These are phyloP conservation scores for Psophia crepitans DNA, from an alignment of 2,113 vertebrate genomes.

Conservation along the genomic window DNA sequence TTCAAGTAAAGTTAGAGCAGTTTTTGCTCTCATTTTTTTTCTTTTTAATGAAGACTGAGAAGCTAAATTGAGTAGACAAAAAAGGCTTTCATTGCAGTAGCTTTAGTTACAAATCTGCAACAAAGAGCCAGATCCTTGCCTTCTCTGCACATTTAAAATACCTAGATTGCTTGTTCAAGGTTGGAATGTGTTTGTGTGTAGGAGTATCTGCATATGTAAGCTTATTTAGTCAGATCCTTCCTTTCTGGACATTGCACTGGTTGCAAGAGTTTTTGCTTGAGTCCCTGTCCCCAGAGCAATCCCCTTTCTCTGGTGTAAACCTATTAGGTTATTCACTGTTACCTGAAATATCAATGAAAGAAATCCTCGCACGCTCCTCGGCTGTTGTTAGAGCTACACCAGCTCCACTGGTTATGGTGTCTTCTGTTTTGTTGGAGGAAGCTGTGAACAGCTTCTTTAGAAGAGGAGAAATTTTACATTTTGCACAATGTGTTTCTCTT, in stretches of 20 bases:
- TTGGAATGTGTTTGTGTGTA: background rate
- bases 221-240: background rate
- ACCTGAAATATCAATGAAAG: background rate
- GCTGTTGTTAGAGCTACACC: background rate
- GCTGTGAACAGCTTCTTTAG: background rate
- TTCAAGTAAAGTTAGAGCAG: background rate
- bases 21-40: background rate
- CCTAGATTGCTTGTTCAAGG: background rate
- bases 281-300: background rate
- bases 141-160: background rate
- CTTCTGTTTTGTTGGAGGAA: background rate
- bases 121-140: background rate
- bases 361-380: rapidly evolving
- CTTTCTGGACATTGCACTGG: background rate
- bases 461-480: background rate
- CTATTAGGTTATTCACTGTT: background rate
- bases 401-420: background rate
- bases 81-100: background rate
- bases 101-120: background rate
- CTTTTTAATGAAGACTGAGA: background rate
- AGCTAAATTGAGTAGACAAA: background rate
- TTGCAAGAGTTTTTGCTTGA: background rate
- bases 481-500: rapidly evolving
- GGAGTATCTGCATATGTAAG: rapidly evolving
- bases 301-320: background rate